phyloP scores from a whole-genome alignment of 1,140 invertebrate genomes.

The Platyscapa corneri region DNA sequence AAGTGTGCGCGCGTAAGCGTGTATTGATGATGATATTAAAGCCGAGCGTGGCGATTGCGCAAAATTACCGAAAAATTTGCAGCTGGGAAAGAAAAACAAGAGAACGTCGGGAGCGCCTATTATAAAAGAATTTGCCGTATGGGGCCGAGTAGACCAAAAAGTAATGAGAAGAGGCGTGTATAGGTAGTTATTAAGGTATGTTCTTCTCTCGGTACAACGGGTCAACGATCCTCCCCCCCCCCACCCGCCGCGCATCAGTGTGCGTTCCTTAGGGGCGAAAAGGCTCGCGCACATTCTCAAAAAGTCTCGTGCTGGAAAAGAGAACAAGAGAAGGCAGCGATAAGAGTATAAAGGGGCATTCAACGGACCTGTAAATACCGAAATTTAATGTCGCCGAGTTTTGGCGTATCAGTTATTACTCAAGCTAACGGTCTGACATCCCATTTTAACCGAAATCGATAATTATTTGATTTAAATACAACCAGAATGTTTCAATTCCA shows the following conservation, averaged over 20 bases:
- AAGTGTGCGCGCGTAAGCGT: too few species aligned
- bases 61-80: background rate
- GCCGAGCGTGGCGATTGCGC: background rate
- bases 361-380: background rate
- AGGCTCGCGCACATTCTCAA: background rate
- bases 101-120: background rate
- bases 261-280: slow-evolving; percentile 20
- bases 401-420: background rate
- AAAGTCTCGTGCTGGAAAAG: background rate
- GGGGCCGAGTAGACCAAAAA: slow-evolving; percentile 11
- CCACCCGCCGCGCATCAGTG: slow-evolving; percentile 7
- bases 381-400: background rate
- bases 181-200: slow-evolving; percentile 26
- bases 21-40: background rate
- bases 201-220: background rate
- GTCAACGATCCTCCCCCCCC: slow-evolving; percentile 31
- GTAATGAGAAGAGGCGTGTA: slow-evolving; percentile 42
- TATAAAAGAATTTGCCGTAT: background rate
- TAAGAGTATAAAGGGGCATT: background rate
- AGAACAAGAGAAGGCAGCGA: background rate
- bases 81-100: background rate
- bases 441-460: too few species aligned
- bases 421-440: too few species aligned
- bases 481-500: too few species aligned
- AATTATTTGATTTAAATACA: too few species aligned